Evolutionary conservation across 2,888 invertebrate genomes (phyloP).

Genomic region (Gymnoscelis rufifasciata): DNA sequence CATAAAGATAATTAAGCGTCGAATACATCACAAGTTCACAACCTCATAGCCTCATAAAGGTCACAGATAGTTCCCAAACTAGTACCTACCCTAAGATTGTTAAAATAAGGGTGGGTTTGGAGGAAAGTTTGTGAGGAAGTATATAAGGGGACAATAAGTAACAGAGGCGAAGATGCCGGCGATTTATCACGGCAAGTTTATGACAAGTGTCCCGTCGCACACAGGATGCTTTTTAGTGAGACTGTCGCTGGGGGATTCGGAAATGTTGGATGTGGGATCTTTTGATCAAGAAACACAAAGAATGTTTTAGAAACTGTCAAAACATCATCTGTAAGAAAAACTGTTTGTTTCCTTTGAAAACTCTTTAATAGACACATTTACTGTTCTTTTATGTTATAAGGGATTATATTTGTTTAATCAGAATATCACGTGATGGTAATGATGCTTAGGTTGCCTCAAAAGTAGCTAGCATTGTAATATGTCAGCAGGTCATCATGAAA

Average conservation of each 20-base stretch:
- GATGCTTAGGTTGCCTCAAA: too few relatives aligned
- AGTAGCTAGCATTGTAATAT: too few relatives aligned
- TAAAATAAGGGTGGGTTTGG: constrained; percentile 26
- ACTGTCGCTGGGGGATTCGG: constrained; percentile 32
- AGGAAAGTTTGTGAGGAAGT: constrained; percentile 31
- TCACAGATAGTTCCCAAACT: constrained; percentile 13
- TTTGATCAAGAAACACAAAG: too few relatives aligned
- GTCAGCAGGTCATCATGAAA: too few relatives aligned
- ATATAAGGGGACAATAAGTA: constrained; percentile 71
- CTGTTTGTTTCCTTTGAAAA: too few relatives aligned
- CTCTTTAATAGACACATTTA: too few relatives aligned
- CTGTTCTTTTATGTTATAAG: too few relatives aligned
- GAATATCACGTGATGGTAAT: too few relatives aligned
- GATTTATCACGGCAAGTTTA: constrained; percentile 72
- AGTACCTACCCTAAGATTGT: too few relatives aligned
- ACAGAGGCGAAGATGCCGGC: constrained; percentile 67
- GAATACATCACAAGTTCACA: constrained; percentile 61
- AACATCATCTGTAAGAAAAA: too few relatives aligned
- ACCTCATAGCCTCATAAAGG: constrained; percentile 47
- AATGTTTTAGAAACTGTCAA: too few relatives aligned
- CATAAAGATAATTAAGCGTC: constrained; percentile 61
- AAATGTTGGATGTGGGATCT: constrained; percentile 18
- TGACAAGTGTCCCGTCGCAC: constrained; percentile 72
- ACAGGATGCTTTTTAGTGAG: constrained; percentile 71
- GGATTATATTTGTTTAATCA: too few relatives aligned